Conservation (phyloP, 2,888 invertebrate genomes). For the Tipula helvola region DNA sequence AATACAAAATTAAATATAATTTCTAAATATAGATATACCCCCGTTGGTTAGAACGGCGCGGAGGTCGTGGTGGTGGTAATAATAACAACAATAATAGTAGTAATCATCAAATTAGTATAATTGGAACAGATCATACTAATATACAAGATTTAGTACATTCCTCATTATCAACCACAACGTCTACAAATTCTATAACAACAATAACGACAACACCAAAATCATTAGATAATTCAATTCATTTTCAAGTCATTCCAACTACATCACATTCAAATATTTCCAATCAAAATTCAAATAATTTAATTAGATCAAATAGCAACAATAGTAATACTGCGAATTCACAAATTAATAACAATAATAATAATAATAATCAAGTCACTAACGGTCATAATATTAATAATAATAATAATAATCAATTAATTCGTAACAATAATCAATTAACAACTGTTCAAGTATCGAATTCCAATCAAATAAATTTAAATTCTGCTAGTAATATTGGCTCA, state of each 20-base stretch:
- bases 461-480: conserved; percentile 20
- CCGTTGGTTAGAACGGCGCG: conserved; percentile 33
- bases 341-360: background rate
- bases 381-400: background rate
- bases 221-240: conserved; percentile 27
- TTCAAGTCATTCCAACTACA: conserved; percentile 26
- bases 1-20: background rate
- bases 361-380: conserved; percentile 11
- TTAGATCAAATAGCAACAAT: conserved; percentile 4
- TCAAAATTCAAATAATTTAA: conserved; percentile 10
- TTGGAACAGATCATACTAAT: conserved; percentile 24
- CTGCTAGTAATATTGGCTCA: conserved; percentile 18
- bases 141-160: conserved; percentile 27
- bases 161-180: conserved; percentile 20
- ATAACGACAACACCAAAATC: conserved; percentile 17
- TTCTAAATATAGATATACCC: conserved; percentile 27
- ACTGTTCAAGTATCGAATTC: conserved; percentile 17
- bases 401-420: conserved; percentile 6
- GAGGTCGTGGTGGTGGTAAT: conserved; percentile 17
- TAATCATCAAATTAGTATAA: conserved; percentile 7
- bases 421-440: conserved; percentile 15
- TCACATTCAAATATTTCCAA: conserved; percentile 15
- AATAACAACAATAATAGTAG: conserved; percentile 7
- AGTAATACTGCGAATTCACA: background rate
- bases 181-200: conserved; percentile 14